These are phyloP conservation scores for Gymnoscelis rufifasciata DNA, from an alignment of 2,888 invertebrate species.

Conservation along the genomic window DNA sequence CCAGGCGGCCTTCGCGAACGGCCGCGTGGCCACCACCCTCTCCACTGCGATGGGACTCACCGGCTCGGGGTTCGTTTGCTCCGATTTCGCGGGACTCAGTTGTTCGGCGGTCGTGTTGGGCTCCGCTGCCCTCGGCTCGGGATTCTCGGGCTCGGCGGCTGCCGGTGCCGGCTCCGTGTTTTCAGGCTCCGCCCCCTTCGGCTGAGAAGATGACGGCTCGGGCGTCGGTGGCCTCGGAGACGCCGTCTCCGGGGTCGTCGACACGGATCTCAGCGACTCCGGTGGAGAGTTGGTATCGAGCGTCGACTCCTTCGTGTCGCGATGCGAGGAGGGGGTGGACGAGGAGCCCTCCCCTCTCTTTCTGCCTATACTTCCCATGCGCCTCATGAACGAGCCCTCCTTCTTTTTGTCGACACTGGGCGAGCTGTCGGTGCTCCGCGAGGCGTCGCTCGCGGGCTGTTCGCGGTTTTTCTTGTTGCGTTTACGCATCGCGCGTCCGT, in stretches of 20 bases:
- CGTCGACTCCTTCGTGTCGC: constrained; percentile 32
- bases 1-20: constrained; percentile 78
- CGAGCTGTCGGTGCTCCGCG: constrained; percentile 55
- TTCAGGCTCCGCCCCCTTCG: constrained; percentile 3
- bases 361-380: constrained; percentile 67
- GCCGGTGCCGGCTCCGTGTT: constrained; percentile 4
- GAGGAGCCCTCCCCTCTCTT: constrained; percentile 50
- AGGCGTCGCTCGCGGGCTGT: constrained; percentile 42
- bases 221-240: constrained; percentile 22
- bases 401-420: constrained; percentile 48
- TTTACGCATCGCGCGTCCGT: constrained; percentile 75
- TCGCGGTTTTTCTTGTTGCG: constrained; percentile 71
- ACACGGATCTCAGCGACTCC: constrained; percentile 9
- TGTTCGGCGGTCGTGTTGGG: constrained; percentile 12
- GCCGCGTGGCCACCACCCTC: constrained; percentile 73
- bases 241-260: constrained; percentile 16
- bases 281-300: constrained; percentile 25
- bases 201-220: constrained; percentile 18
- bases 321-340: constrained; percentile 38
- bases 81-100: constrained; percentile 24
- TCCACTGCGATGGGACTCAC: constrained; percentile 65
- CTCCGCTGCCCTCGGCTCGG: constrained; percentile 28
- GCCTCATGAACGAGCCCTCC: constrained; percentile 54
- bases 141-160: constrained; percentile 7
- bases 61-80: constrained; percentile 35